Evolutionary conservation across 2,888 invertebrate species (phyloP), one percentile per base, ranked within the genome.

Genomic region (Monoplex corrugatus): DNA sequence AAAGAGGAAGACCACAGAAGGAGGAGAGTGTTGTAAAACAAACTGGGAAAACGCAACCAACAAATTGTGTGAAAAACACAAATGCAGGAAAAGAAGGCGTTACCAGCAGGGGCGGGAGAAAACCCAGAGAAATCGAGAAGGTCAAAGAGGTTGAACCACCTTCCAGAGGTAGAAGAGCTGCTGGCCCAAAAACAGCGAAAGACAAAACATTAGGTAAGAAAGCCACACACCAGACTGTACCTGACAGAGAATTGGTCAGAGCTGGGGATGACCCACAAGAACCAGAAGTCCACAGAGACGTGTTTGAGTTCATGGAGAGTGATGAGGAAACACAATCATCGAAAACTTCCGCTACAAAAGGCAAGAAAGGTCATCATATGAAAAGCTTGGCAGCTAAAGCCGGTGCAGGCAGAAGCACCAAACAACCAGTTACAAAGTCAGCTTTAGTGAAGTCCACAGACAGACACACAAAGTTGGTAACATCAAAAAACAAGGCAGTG

Each of bases 231-330:
- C 23, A 43, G 43, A 10, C 43, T 23, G 78, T 80, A 28, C 78
- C 40, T 10, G 40, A 80, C 28, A 40, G 40, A 80, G 78, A 80
- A n/a, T 5, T 23, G 43, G 78, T 80, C 43, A 80, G 78, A 10
- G 78, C 40, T 23, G 78, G 16, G 16, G 57, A 80, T 19, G 43
- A 80, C 6, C 78, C 32, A 28, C 40, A 40, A 23, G 78, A 75
- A 38, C 0, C 23, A 10, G 75, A 75, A 16, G 2, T 23, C 13
- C 44, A 3, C 45, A 45, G 32, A 50, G 45, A 84, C 84, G 38
- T 84, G 13, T 84, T 44, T 32, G 84, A 84, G 38, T 84, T 84
- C 38, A 38, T 23, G 10, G 84, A 57, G 57, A 84, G 84, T 28
- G 84, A 84, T 28, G 84, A 38, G 10, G 84, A 84, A 38, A 23